Conservation (phyloP, 2,888 invertebrate genomes). For the Patella depressa region DNA sequence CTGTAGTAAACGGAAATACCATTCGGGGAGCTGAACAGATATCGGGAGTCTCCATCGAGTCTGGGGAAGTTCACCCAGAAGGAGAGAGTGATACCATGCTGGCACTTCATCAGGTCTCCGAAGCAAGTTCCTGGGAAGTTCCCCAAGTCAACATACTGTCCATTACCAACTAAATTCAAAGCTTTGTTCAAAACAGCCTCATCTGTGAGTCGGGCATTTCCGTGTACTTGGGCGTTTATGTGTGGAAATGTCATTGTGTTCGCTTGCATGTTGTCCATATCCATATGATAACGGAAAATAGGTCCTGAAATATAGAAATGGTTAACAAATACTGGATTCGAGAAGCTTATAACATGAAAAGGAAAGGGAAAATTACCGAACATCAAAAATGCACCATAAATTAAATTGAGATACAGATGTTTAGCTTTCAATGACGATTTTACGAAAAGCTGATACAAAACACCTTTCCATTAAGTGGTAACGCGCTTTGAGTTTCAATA, state of each 20-base stretch:
- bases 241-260: constrained; percentile 41
- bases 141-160: constrained; percentile 59
- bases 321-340: neutral
- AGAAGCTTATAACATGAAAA: neutral
- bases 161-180: constrained; percentile 47
- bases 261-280: constrained; percentile 53
- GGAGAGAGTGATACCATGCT: constrained; percentile 61
- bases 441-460: too few species aligned
- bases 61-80: constrained; percentile 61
- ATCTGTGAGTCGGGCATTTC: constrained; percentile 42
- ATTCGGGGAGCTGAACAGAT: constrained; percentile 51
- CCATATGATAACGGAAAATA: constrained; percentile 57
- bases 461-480: too few species aligned
- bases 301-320: constrained; percentile 54
- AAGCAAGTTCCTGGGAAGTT: constrained; percentile 57
- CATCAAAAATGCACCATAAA: too few species aligned
- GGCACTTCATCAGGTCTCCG: constrained; percentile 58
- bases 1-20: constrained; percentile 57
- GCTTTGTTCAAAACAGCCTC: constrained; percentile 54
- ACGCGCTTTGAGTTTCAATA: too few species aligned
- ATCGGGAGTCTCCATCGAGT: constrained; percentile 45
- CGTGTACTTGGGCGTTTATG: constrained; percentile 44
- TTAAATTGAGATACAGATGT: too few species aligned
- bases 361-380: too few species aligned
- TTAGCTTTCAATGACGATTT: too few species aligned